A percentile compares a stretch with the other conserved stretches of the same genome.
Evolutionary conservation across 1,140 invertebrate species (phyloP).

Genomic region (Bombus cullumanus): DNA sequence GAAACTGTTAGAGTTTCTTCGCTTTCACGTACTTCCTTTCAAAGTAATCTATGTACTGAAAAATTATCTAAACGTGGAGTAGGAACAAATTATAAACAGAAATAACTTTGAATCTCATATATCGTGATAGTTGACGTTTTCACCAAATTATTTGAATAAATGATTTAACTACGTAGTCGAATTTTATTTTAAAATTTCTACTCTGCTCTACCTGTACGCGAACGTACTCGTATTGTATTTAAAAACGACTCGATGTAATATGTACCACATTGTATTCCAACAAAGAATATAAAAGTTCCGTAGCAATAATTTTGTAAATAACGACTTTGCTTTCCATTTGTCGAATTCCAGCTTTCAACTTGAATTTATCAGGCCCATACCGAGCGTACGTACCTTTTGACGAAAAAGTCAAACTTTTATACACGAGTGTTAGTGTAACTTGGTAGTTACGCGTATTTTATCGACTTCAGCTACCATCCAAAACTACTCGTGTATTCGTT

Average conservation of each 20-base stretch:
- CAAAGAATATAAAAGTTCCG: neutral
- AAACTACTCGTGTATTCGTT: neutral
- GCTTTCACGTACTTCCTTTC: too few relatives aligned
- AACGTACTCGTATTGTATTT: too few relatives aligned
- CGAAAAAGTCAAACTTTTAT: slow-evolving; percentile 9
- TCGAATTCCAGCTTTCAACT: neutral
- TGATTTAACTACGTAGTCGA: too few relatives aligned
- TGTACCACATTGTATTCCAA: neutral
- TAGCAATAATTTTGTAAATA: neutral
- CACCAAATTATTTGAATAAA: too few relatives aligned
- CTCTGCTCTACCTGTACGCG: too few relatives aligned
- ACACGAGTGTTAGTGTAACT: neutral
- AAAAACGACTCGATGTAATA: too few relatives aligned
- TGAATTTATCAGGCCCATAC: too few relatives aligned
- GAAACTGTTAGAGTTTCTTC: too few relatives aligned
- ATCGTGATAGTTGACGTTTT: neutral
- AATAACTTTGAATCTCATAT: neutral
- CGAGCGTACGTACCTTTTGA: neutral
- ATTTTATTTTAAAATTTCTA: too few relatives aligned
- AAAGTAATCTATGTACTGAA: too few relatives aligned
- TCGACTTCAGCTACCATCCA: slow-evolving; percentile 13
- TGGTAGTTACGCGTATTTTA: slow-evolving; percentile 2
- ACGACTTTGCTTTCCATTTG: neutral
- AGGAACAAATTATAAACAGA: too few relatives aligned
- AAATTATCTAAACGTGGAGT: too few relatives aligned